phyloP scores from a whole-genome alignment of 2,113 vertebrate genomes.

The Clarias magur region DNA sequence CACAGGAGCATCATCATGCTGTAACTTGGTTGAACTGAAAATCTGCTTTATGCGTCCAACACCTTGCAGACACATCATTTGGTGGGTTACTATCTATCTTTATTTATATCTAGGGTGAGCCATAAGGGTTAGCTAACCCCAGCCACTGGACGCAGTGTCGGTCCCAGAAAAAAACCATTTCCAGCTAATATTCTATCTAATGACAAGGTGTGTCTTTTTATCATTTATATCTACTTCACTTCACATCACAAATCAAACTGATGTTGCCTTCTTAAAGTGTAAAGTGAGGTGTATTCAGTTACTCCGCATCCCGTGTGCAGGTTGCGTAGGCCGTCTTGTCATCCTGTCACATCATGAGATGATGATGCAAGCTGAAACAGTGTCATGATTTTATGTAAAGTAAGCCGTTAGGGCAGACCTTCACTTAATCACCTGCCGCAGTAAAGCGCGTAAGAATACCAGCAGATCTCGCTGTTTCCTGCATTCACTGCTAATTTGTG shows the following conservation, averaged over 20 bases:
- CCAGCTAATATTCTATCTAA: neutral
- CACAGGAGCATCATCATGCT: too few relatives aligned
- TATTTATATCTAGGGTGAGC: too few relatives aligned
- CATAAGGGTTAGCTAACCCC: too few relatives aligned
- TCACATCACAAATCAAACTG: slow-evolving; percentile 21
- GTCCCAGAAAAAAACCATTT: neutral
- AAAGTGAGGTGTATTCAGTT: slow-evolving; percentile 23
- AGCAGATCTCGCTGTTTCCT: slow-evolving; percentile 36
- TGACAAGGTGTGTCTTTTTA: neutral
- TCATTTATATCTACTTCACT: slow-evolving; percentile 21
- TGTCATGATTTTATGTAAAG: slow-evolving; percentile 67
- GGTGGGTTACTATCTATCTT: too few relatives aligned
- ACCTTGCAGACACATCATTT: too few relatives aligned
- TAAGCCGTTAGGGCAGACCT: slow-evolving; percentile 43
- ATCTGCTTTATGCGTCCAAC: too few relatives aligned
- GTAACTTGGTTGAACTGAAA: too few relatives aligned
- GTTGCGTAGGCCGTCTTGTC: slow-evolving; percentile 46
- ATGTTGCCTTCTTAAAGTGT: neutral
- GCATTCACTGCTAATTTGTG: slow-evolving; percentile 3
- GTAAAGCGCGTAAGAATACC: slow-evolving; percentile 51
- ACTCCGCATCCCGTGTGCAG: neutral
- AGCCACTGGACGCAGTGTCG: too few relatives aligned
- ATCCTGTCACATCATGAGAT: slow-evolving; percentile 54
- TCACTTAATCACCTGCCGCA: slow-evolving; percentile 45
- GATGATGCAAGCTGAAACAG: slow-evolving; percentile 63